These are phyloP conservation scores for Drosophila funebris DNA, from an alignment of 1,140 invertebrate genomes.

Conservation along the genomic window DNA sequence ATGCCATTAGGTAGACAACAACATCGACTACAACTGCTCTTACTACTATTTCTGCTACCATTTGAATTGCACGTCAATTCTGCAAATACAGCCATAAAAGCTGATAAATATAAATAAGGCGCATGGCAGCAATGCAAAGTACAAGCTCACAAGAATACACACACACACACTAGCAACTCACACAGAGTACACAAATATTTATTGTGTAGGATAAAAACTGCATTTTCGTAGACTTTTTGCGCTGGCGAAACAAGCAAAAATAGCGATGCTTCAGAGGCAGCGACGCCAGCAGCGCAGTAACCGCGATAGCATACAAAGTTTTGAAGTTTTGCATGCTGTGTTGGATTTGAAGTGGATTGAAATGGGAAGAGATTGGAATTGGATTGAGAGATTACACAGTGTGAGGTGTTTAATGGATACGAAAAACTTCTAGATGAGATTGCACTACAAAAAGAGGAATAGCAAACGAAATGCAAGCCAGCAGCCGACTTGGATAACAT, in stretches of 20 bases:
- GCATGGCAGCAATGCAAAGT: slow-evolving; percentile 34
- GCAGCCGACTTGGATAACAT: not conserved
- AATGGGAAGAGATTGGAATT: not conserved
- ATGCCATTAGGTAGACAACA: slow-evolving; percentile 52
- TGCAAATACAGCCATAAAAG: slow-evolving; percentile 30
- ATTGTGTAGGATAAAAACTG: slow-evolving; percentile 65
- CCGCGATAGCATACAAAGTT: slow-evolving; percentile 10
- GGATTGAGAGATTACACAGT: not conserved
- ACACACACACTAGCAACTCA: not conserved
- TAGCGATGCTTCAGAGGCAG: not conserved
- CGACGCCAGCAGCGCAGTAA: not conserved
- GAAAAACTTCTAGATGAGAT: slow-evolving; percentile 55
- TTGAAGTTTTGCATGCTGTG: slow-evolving; percentile 38
- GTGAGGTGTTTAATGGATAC: slow-evolving; percentile 42
- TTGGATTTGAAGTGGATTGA: slow-evolving; percentile 19
- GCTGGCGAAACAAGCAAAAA: slow-evolving; percentile 42
- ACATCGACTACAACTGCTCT: slow-evolving; percentile 9
- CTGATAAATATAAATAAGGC: slow-evolving; percentile 55
- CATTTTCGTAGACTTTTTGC: slow-evolving; percentile 46
- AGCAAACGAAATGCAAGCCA: not conserved
- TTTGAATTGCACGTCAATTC: slow-evolving; percentile 6
- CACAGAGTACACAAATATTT: slow-evolving; percentile 54
- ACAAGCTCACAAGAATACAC: slow-evolving; percentile 14
- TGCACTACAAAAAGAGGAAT: slow-evolving; percentile 16
- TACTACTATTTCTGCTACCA: slow-evolving; percentile 1